Base-by-base conservation (phyloP, 2,888 invertebrate species). In the Cosmia trapezina region DNA sequence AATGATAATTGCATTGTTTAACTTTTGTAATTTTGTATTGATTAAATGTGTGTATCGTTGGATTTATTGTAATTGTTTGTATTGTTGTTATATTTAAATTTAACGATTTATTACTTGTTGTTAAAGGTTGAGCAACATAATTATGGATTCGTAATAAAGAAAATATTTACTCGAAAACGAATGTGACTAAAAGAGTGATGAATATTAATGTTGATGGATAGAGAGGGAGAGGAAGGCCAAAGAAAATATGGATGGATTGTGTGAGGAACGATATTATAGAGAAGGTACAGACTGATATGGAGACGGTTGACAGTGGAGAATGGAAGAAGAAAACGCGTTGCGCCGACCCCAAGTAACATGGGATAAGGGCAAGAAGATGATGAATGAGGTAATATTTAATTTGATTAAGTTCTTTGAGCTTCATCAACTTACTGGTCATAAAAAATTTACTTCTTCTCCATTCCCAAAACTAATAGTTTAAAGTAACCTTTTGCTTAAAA, bases 1-100 rank as follows among this genome's bases (percentile, higher is more conserved):
- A 78, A 83, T 45, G 81, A 78, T 78, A 80, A 80, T 83, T 70
- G 73, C 66, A 69, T 70, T 77, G 76, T 83, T 76, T 72, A 75
- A 78, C 8, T 71, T 73, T 54, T 67, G 83, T 71, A 69, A 82
- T 61, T 73, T 73, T 57, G 80, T 82, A 76, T 80, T 83, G 81
- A 82, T 80, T 80, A 69, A 81, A 59, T 59, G 60, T 51, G 61
- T 69, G 59, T 68, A 37, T 43, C 8, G 14, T 45, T 54, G 63
- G 7, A 83, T 80, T 80, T 82, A 77, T 70, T 69, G 47, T 77
- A 83, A 81, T 82, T 72, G 51, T 73, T 37, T 47, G 33, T 47
- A 43, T 70, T 59, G 49, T 61, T 51, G 28, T 61, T 63, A 59
- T 59, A 19, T 59, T 82, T 59, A 79, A 76, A 76, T 53, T 19